Evolutionary conservation across 2,797 vertebrate genomes (phyloP), one percentile per base, ranked within the genome.

Genomic region (Caiman crocodilus): DNA sequence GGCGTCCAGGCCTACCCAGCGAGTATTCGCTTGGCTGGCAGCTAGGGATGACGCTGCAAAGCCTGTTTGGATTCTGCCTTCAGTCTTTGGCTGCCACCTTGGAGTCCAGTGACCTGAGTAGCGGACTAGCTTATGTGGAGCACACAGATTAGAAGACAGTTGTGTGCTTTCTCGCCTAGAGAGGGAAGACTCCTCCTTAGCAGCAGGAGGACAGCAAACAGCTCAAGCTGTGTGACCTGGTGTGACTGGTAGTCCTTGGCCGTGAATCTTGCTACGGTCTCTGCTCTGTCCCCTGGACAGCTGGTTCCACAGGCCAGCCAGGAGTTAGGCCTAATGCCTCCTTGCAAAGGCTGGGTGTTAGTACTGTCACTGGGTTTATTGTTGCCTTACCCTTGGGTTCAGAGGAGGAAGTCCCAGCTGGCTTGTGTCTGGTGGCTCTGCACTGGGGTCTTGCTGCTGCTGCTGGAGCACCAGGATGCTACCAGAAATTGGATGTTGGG

Each of bases 331-430:
- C 91, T 92, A 95, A 93, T 65, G 81, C 42, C 84, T 15, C 82
- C 96, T 93, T 86, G 82, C 88, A 84, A 81, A 83, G 84, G 85
- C 80, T 79, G 90, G 71, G 61, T 91, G 93, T 90, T 92, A 95
- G 92, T 93, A 50, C 75, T 96, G 93, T 85, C 15, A 1, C 56
- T 93, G 94, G 73, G 69, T 91, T 93, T 94, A 93, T 88, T 30
- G 85, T 93, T 88, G 89, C 76, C 92, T 88, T 95, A 87, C 90
- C 26, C 32, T 93, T 89, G 91, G 91, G 78, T 17, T 56, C 6
- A 83, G 79, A 81, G 85, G 86, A 93, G 76, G 90, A 75, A 84
- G 50, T 35, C 88, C 76, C 64, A n/a, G 59, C 76, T 71, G 57
- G 76, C 35, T 74, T 74, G 4, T 32, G 21, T 79, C 35, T 50